phyloP scores from a whole-genome alignment of 2,113 vertebrate species.

The Parotia lawesii region DNA sequence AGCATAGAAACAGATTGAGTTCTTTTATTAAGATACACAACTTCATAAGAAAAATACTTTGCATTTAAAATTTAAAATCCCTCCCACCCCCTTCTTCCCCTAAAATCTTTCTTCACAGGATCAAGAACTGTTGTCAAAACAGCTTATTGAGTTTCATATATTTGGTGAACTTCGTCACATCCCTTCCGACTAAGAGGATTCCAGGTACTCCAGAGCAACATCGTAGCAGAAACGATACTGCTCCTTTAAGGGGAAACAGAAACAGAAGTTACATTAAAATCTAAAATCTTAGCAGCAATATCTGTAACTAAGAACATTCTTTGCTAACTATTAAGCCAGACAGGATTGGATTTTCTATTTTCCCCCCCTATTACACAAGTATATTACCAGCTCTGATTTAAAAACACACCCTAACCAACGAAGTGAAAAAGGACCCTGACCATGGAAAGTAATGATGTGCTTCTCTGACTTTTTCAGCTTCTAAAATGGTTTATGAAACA shows the following conservation, averaged over 20 bases:
- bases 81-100: conserved; percentile 61
- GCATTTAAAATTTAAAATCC: conserved; percentile 78
- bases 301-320: neutral
- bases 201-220: conserved; percentile 92
- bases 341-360: neutral
- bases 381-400: neutral
- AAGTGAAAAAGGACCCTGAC: neutral
- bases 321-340: neutral
- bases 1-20: conserved; percentile 75
- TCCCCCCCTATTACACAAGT: neutral
- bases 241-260: conserved; percentile 75
- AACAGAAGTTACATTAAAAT: neutral
- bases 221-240: conserved; percentile 99
- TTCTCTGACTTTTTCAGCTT: neutral
- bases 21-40: conserved; percentile 80
- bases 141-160: conserved; percentile 40
- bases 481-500: neutral
- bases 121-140: conserved; percentile 66
- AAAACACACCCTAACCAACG: neutral
- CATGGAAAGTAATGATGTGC: neutral
- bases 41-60: conserved; percentile 84
- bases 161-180: conserved; percentile 28
- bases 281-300: neutral
- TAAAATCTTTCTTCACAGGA: conserved; percentile 75
- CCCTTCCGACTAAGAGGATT: conserved; percentile 82